Evolutionary conservation across 2,888 invertebrate species (phyloP).

Genomic region (Dromius quadrimaculatus): DNA sequence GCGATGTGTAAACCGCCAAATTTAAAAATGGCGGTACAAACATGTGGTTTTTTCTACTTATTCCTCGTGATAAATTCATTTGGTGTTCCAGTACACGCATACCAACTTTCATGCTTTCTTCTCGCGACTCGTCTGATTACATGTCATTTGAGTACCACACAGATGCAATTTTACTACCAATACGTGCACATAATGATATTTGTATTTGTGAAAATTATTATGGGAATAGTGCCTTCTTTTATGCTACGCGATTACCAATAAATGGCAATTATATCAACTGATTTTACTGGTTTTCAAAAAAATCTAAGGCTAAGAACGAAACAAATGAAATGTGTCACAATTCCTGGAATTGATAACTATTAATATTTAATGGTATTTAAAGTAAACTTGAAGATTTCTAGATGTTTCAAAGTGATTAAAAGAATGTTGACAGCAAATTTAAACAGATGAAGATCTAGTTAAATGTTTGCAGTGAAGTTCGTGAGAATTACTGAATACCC

Average conservation of each 20-base stretch:
- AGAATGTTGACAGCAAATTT: constrained; percentile 22
- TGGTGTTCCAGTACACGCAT: constrained; percentile 29
- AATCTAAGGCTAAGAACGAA: too few relatives aligned
- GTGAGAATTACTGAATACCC: constrained; percentile 29
- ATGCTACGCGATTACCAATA: constrained; percentile 31
- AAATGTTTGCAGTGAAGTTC: constrained; percentile 24
- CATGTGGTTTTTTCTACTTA: neutral
- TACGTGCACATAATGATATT: constrained; percentile 9
- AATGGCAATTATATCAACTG: constrained; percentile 32
- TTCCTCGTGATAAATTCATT: neutral
- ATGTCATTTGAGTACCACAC: constrained; percentile 37
- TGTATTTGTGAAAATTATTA: constrained; percentile 7
- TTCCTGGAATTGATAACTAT: too few relatives aligned
- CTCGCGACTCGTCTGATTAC: constrained; percentile 39
- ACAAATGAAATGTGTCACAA: too few relatives aligned
- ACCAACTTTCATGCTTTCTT: constrained; percentile 45
- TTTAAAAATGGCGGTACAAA: too few relatives aligned
- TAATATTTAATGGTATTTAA: too few relatives aligned
- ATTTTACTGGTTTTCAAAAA: constrained; percentile 11
- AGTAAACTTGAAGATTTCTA: too few relatives aligned
- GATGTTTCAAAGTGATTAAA: constrained; percentile 17
- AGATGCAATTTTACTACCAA: constrained; percentile 14
- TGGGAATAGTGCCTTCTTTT: constrained; percentile 9
- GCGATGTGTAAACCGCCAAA: too few relatives aligned
- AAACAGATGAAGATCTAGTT: constrained; percentile 22